Percentiles rank a stretch among this genome's conserved stretches.
phyloP scores from a whole-genome alignment of 2,888 invertebrate species.

The Parnassius smintheus region DNA sequence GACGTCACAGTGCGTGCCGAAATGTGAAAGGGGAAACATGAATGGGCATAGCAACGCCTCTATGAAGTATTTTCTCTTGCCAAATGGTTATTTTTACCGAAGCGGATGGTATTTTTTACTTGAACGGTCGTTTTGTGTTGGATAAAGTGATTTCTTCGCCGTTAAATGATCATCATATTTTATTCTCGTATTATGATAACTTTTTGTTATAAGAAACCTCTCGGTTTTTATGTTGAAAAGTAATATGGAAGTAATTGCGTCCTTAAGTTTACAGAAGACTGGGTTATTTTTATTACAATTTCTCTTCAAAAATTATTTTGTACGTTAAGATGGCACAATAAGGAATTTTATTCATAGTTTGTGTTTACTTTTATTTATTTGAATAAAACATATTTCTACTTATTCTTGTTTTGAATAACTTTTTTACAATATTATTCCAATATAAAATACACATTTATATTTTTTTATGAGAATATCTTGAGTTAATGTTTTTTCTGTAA shows the following conservation, averaged over 20 bases:
- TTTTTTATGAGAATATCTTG: too few species aligned
- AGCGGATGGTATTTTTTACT: constrained; percentile 27
- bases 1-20: constrained; percentile 21
- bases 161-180: constrained; percentile 22
- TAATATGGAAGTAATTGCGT: constrained; percentile 1
- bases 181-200: constrained; percentile 14
- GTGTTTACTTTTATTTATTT: too few species aligned
- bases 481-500: too few species aligned
- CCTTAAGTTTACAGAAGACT: constrained; percentile 3
- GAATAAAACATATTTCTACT: constrained; percentile 9
- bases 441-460: too few species aligned
- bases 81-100: constrained; percentile 26
- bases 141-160: constrained; percentile 26
- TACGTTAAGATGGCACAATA: too few species aligned
- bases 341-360: too few species aligned
- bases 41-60: constrained; percentile 23
- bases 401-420: too few species aligned
- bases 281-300: background rate
- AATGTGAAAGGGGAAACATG: constrained; percentile 26
- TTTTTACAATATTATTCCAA: too few species aligned
- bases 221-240: background rate
- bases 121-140: constrained; percentile 24
- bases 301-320: background rate
- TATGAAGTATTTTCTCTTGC: constrained; percentile 25
- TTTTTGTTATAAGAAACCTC: background rate